Evolutionary conservation across 2,888 invertebrate genomes (phyloP).

Genomic region (Lasioglossum figueresi): DNA sequence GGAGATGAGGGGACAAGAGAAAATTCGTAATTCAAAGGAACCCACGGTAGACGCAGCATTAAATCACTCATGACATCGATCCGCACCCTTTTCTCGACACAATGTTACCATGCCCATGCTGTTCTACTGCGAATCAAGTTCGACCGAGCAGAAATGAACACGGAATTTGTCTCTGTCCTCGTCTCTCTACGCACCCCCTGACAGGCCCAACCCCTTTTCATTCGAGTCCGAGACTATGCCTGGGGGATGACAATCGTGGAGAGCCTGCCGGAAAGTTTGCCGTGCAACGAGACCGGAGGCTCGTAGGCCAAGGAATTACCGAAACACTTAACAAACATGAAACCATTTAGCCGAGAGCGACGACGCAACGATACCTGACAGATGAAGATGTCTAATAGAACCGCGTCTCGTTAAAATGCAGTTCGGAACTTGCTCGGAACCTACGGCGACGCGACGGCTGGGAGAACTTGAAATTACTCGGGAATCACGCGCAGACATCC

Average conservation of each 20-base stretch:
- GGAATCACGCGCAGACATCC: constrained; percentile 26
- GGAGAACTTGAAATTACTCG: constrained; percentile 52
- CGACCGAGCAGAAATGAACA: constrained; percentile 39
- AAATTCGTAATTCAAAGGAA: constrained; percentile 35
- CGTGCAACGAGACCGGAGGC: constrained; percentile 21
- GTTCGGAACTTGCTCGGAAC: constrained; percentile 36
- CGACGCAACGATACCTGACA: constrained; percentile 40
- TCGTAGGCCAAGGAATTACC: constrained; percentile 46
- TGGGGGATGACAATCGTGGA: constrained; percentile 38
- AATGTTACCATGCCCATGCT: constrained; percentile 36
- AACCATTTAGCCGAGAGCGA: constrained; percentile 44
- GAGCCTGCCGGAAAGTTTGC: constrained; percentile 34
- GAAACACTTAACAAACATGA: constrained; percentile 59
- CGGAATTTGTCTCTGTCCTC: constrained; percentile 34
- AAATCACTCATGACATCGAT: constrained; percentile 63
- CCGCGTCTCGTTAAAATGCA: constrained; percentile 56
- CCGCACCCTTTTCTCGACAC: constrained; percentile 52
- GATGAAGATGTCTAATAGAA: constrained; percentile 48
- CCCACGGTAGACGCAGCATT: constrained; percentile 35
- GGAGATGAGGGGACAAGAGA: neutral
- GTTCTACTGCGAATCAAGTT: constrained; percentile 34
- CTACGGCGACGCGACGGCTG: neutral
- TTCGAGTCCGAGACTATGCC: constrained; percentile 29
- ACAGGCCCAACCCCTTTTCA: neutral
- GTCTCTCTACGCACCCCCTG: neutral